These are phyloP conservation scores for Lottia gigantea DNA, from an alignment of 2,888 invertebrate species.

Conservation along the genomic window DNA sequence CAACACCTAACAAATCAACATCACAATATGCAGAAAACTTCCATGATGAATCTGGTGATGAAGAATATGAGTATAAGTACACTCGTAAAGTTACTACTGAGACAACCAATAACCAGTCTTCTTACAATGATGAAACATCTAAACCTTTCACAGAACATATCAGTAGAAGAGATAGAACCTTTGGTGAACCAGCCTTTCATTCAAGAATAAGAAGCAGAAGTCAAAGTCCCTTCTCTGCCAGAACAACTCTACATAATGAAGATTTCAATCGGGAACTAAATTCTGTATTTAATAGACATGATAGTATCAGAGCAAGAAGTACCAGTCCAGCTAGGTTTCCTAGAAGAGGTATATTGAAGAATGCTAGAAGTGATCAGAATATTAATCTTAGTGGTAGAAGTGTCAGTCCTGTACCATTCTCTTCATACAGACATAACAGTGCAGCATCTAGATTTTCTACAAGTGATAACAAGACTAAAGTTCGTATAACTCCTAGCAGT, in stretches of 20 bases:
- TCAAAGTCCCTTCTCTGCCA: neutral
- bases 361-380: slow-evolving; percentile 1
- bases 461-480: neutral
- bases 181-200: too few relatives aligned
- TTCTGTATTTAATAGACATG: slow-evolving; percentile 3
- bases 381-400: slow-evolving; percentile 24
- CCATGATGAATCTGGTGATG: neutral
- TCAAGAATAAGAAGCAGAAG: neutral
- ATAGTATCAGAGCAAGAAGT: slow-evolving; percentile 10
- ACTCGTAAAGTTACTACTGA: neutral
- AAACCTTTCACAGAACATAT: neutral
- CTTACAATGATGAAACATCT: neutral
- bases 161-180: slow-evolving; percentile 3
- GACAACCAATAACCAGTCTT: neutral
- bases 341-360: slow-evolving; percentile 28
- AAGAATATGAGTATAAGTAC: neutral
- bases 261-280: neutral
- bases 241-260: neutral
- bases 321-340: slow-evolving; percentile 14
- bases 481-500: slow-evolving; percentile 18
- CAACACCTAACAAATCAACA: neutral
- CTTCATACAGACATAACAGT: slow-evolving; percentile 27
- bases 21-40: neutral
- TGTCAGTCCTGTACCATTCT: slow-evolving; percentile 24
- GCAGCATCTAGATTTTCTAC: slow-evolving; percentile 19